A percentile compares a stretch with the other conserved stretches of the same genome.
Evolutionary conservation across 2,113 vertebrate species (phyloP).

Genomic region (Gadus chalcogrammus): DNA sequence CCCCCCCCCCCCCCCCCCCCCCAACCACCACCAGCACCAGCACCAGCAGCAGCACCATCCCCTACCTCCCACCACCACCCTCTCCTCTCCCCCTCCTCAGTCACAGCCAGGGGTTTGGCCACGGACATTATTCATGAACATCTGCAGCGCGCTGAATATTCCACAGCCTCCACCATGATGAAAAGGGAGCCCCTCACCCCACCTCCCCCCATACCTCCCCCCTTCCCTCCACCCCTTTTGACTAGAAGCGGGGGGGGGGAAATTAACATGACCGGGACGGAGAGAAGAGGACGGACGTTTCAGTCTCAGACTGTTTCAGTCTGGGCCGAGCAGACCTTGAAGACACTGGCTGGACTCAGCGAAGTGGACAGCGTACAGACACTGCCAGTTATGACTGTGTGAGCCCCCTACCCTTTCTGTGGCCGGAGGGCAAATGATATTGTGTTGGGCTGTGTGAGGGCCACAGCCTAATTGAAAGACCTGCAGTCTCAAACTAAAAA

Average conservation of each 20-base stretch:
- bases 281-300: constrained; percentile 76
- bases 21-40: constrained; percentile 66
- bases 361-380: constrained; percentile 24
- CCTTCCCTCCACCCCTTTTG: constrained; percentile 64
- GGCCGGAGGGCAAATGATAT: constrained; percentile 6
- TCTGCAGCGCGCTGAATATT: constrained; percentile 93
- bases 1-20: constrained; percentile 59
- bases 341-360: constrained; percentile 41
- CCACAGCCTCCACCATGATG: constrained; percentile 75
- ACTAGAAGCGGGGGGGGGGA: constrained; percentile 65
- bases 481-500: too few relatives aligned
- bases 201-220: not conserved
- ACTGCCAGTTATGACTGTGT: constrained; percentile 35
- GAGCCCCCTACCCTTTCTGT: constrained; percentile 13
- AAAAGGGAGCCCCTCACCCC: constrained; percentile 75
- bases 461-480: too few relatives aligned
- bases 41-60: constrained; percentile 38
- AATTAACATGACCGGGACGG: constrained; percentile 85
- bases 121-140: constrained; percentile 99
- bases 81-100: constrained; percentile 65
- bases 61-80: constrained; percentile 56
- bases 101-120: constrained; percentile 89
- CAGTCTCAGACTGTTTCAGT: constrained; percentile 47
- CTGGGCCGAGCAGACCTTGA: constrained; percentile 37
- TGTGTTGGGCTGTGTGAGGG: too few relatives aligned